A percentile compares a stretch with the other conserved stretches of the same genome.
Conservation (phyloP, 2,797 vertebrate genomes). For the Menidia menidia region DNA sequence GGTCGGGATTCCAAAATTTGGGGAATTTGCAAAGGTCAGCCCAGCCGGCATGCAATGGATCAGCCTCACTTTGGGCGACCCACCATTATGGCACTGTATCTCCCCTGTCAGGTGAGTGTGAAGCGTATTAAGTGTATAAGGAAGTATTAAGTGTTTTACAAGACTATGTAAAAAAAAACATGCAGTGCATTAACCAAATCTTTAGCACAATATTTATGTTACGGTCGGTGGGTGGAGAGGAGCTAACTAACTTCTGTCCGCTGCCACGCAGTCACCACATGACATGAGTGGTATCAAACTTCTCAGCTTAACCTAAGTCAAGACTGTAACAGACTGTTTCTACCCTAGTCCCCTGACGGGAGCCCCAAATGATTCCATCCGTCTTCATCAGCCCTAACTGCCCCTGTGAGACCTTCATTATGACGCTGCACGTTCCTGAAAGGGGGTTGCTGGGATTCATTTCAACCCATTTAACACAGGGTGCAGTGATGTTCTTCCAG, state of each 20-base stretch:
- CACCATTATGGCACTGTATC: no score
- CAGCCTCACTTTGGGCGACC: no score
- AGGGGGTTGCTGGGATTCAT: constrained; percentile 51
- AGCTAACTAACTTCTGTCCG: constrained; percentile 11
- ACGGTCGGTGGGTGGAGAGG: neutral
- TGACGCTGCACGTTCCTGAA: constrained; percentile 40
- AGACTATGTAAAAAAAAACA: no score
- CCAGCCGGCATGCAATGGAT: no score
- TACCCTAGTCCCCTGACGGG: constrained; percentile 33
- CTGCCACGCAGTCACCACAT: neutral
- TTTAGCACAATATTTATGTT: no score
- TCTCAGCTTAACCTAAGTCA: constrained; percentile 26
- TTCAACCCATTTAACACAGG: constrained; percentile 42
- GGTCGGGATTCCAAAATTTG: no score
- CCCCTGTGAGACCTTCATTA: constrained; percentile 56
- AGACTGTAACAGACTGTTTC: constrained; percentile 11
- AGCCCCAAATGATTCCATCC: constrained; percentile 53
- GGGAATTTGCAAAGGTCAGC: no score
- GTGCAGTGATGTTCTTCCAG: constrained; percentile 49
- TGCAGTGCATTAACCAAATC: no score
- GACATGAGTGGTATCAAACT: neutral
- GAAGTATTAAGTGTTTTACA: no score
- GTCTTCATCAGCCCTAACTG: constrained; percentile 60
- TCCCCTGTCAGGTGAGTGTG: no score
- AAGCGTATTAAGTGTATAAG: no score